Conservation (phyloP, 23 tunicate genomes). For the Halocynthia roretzi region DNA sequence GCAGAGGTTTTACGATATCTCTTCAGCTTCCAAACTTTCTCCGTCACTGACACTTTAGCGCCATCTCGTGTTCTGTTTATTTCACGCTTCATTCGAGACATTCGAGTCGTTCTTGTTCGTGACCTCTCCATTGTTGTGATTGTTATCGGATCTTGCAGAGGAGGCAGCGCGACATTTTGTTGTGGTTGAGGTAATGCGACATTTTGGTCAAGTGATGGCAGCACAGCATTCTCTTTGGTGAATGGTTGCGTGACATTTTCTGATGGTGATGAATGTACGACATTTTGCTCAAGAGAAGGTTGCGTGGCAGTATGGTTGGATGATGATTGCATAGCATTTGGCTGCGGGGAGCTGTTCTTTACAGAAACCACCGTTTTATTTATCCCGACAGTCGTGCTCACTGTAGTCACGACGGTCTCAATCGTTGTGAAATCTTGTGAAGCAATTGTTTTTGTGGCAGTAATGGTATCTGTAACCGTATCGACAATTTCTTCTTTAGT, state of each 20-base stretch:
- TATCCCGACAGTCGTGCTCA: not conserved
- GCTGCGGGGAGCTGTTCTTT: too few relatives aligned
- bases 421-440: not conserved
- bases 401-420: slow-evolving; percentile 12
- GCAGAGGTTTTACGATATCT: slow-evolving; percentile 21
- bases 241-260: too few relatives aligned
- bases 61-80: not conserved
- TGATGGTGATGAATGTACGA: too few relatives aligned
- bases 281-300: too few relatives aligned
- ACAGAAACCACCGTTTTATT: too few relatives aligned
- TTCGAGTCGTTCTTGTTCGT: slow-evolving; percentile 1
- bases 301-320: too few relatives aligned
- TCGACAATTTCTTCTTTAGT: not conserved
- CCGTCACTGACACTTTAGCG: not conserved
- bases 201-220: too few relatives aligned
- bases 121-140: not conserved
- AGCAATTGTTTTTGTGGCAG: not conserved
- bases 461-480: slow-evolving; percentile 8
- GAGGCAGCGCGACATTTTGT: too few relatives aligned
- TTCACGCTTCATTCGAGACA: slow-evolving; percentile 8
- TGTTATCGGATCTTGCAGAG: not conserved
- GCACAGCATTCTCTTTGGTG: too few relatives aligned
- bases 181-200: too few relatives aligned
- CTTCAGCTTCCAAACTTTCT: slow-evolving; percentile 21
- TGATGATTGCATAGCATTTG: too few relatives aligned